Conservation (phyloP, 2,797 vertebrate species). For the Onychomys arenicola region DNA sequence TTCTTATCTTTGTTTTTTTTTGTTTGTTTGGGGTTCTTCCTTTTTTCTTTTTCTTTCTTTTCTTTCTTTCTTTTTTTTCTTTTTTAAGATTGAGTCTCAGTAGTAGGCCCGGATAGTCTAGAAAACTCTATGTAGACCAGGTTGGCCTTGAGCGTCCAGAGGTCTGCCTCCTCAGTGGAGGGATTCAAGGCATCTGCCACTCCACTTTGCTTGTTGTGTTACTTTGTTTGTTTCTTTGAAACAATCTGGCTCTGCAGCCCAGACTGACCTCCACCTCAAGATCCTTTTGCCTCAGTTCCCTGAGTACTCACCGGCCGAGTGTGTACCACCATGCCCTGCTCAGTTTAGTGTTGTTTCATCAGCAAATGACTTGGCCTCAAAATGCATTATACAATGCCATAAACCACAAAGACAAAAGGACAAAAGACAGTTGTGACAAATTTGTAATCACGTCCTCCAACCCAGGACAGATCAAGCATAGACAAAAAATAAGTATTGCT, state of each 20-base stretch:
- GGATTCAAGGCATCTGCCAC: not conserved
- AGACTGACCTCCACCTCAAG: not conserved
- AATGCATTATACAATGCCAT: not conserved
- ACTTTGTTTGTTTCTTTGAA: not conserved
- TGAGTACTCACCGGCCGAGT: not conserved
- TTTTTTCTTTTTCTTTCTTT: too few relatives aligned
- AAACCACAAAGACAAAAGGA: not conserved
- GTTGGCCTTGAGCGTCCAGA: not conserved
- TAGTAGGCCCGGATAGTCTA: too few relatives aligned
- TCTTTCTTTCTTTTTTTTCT: too few relatives aligned
- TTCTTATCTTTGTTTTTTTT: not conserved
- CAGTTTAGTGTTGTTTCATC: not conserved
- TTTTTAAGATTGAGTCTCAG: not conserved
- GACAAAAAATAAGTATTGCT: not conserved
- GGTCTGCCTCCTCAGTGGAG: not conserved
- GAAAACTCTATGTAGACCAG: not conserved
- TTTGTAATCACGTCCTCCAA: not conserved
- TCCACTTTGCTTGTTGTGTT: not conserved
- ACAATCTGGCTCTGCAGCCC: not conserved
- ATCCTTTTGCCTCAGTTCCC: not conserved
- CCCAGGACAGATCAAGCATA: not conserved
- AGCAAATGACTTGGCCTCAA: not conserved
- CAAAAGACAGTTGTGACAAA: conserved; percentile 12
- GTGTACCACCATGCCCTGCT: not conserved
- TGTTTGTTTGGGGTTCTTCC: not conserved